Conservation (phyloP, 23 tunicate genomes). For the Corella eumyota region DNA sequence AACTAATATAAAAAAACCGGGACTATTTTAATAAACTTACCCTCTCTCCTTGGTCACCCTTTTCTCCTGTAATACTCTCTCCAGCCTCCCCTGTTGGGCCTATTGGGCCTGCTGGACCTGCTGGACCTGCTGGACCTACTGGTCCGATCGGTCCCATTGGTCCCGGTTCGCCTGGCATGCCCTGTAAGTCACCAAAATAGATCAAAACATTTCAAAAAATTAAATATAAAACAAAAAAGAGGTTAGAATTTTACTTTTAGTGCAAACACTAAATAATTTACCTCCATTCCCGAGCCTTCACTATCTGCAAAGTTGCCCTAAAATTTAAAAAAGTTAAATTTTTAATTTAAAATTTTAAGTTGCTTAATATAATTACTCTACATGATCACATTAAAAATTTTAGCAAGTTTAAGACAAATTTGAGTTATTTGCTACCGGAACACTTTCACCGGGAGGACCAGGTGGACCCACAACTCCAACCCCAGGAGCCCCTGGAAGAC, state of each 20-base stretch:
- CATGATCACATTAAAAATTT: too few relatives aligned
- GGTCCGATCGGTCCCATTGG: slow-evolving; percentile 4
- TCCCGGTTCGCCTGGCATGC: slow-evolving; percentile 6
- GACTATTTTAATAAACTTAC: too few relatives aligned
- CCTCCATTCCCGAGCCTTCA: slow-evolving; percentile 29
- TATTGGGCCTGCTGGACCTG: slow-evolving; percentile 34
- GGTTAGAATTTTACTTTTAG: neutral
- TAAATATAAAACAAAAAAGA: neutral
- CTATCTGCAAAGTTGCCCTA: slow-evolving; percentile 16
- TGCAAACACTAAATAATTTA: neutral
- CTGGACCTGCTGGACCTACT: slow-evolving; percentile 8
- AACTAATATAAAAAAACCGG: too few relatives aligned
- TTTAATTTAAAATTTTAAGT: too few relatives aligned
- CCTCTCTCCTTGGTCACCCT: slow-evolving; percentile 29
- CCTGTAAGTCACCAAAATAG: neutral
- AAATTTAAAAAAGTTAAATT: too few relatives aligned
- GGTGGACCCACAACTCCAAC: slow-evolving; percentile 9
- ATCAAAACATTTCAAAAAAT: neutral
- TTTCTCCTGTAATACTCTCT: slow-evolving; percentile 5
- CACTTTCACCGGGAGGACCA: slow-evolving; percentile 29
- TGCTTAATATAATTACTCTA: too few relatives aligned
- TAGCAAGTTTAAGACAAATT: too few relatives aligned
- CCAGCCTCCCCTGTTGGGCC: slow-evolving; percentile 24
- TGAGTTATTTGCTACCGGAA: too few relatives aligned
- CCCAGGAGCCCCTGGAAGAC: slow-evolving; percentile 13